Conservation (phyloP, 2,888 invertebrate species). For the Chalcis sispes region DNA sequence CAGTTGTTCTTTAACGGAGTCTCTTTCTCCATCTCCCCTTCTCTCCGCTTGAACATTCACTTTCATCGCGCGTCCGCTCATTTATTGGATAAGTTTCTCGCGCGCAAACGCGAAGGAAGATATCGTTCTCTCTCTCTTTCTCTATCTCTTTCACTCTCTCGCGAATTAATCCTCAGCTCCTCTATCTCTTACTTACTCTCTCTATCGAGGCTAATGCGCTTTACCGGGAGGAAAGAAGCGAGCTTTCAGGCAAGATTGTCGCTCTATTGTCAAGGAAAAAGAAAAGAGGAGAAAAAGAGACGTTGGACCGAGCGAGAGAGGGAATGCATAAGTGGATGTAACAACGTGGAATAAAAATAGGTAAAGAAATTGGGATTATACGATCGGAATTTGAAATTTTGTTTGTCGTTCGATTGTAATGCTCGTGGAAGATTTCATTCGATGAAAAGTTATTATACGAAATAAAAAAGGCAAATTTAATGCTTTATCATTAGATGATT, state of each 20-base stretch:
- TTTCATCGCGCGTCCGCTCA: slow-evolving; percentile 1
- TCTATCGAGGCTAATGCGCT: slow-evolving; percentile 50
- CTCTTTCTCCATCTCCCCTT: neutral
- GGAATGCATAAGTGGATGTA: neutral
- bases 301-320: neutral
- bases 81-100: slow-evolving; percentile 50
- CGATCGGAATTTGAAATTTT: slow-evolving; percentile 10
- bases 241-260: no score
- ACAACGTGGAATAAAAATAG: neutral
- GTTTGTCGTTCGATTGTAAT: neutral
- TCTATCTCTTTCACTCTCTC: neutral
- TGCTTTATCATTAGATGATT: no score
- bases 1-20: neutral
- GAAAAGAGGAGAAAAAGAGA: neutral
- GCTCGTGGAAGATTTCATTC: neutral
- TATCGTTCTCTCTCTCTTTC: no score
- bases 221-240: neutral
- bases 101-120: no score
- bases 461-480: no score
- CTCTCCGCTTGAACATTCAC: no score
- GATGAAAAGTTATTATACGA: no score
- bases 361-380: slow-evolving; percentile 12
- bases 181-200: no score
- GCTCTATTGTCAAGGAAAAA: neutral
- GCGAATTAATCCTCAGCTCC: slow-evolving; percentile 56